Conservation (phyloP, 2,797 vertebrate species). For the Notoglanidium macrostoma region DNA sequence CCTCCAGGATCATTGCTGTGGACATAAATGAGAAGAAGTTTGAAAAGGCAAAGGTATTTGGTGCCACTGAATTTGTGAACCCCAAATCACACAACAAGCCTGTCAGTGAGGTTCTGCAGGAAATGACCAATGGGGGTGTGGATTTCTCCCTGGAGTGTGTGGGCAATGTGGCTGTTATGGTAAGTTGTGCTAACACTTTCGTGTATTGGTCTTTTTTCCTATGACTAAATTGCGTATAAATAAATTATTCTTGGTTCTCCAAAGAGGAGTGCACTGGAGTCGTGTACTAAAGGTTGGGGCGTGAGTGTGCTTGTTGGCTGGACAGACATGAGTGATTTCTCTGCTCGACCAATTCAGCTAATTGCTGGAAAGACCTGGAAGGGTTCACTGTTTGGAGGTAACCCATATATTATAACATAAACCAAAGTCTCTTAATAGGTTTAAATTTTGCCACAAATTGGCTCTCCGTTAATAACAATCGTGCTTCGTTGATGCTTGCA, state of each 20-base stretch:
- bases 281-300: constrained; percentile 87
- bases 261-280: constrained; percentile 88
- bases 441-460: neutral
- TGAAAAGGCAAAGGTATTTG: constrained; percentile 85
- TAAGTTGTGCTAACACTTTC: constrained; percentile 63
- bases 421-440: neutral
- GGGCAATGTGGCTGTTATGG: constrained; percentile 88
- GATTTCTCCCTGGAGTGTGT: constrained; percentile 94
- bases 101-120: constrained; percentile 82
- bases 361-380: constrained; percentile 90
- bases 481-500: neutral
- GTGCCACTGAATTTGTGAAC: constrained; percentile 89
- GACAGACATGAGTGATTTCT: constrained; percentile 81
- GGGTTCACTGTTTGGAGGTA: constrained; percentile 90
- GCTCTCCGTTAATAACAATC: neutral
- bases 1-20: constrained; percentile 86
- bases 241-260: neutral
- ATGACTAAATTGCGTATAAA: neutral
- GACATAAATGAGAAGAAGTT: constrained; percentile 90
- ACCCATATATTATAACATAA: constrained; percentile 4
- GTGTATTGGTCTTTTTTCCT: neutral
- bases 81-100: constrained; percentile 85
- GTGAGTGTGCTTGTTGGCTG: constrained; percentile 88
- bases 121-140: constrained; percentile 89
- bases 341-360: constrained; percentile 84